A percentile compares a stretch with the other conserved stretches of the same genome.
These are phyloP conservation scores for Charina bottae DNA, from an alignment of 2,113 vertebrate genomes.

Conservation along the genomic window DNA sequence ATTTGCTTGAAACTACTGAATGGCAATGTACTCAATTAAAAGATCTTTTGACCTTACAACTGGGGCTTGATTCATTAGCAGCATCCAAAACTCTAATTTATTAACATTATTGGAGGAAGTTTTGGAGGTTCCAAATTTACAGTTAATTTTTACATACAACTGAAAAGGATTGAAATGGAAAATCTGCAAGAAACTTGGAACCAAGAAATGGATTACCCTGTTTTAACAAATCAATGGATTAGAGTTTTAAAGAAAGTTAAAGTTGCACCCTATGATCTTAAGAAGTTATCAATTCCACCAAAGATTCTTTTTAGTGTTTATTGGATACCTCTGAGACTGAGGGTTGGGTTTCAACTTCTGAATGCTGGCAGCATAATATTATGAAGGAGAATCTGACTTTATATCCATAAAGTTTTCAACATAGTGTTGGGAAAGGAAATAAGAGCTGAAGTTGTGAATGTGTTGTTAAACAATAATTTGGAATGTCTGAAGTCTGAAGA, in stretches of 20 bases:
- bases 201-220: background rate
- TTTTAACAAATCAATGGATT: background rate
- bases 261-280: background rate
- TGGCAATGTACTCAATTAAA: background rate
- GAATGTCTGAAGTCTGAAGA: background rate
- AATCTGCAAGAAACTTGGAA: background rate
- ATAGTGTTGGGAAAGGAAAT: background rate
- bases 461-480: background rate
- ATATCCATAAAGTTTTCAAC: background rate
- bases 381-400: background rate
- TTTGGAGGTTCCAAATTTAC: background rate
- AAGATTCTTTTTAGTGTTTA: background rate
- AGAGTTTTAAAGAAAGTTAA: background rate
- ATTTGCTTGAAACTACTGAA: background rate
- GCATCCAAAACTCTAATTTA: background rate
- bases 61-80: background rate
- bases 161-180: background rate
- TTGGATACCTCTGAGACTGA: background rate
- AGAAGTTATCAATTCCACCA: background rate
- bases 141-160: background rate
- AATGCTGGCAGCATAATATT: background rate
- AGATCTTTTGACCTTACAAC: background rate
- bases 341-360: background rate
- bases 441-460: background rate
- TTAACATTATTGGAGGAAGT: background rate